These are phyloP conservation scores for Chrysolina americana DNA, from an alignment of 2,888 invertebrate species.

Conservation along the genomic window DNA sequence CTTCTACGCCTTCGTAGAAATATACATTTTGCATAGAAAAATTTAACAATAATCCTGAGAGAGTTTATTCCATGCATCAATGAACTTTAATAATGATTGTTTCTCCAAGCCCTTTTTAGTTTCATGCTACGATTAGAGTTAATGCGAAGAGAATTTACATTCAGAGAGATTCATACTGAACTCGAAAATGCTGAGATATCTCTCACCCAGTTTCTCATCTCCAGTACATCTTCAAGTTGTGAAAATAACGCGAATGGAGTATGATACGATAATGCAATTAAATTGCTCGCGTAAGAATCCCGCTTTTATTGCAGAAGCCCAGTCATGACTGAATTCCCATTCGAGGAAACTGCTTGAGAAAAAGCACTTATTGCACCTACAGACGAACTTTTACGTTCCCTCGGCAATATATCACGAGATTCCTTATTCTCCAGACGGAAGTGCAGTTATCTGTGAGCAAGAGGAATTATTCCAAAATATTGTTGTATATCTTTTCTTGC, in stretches of 20 bases:
- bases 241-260: conserved; percentile 58
- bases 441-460: neutral
- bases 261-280: conserved; percentile 59
- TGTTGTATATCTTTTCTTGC: too few species aligned
- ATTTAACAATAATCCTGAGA: too few species aligned
- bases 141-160: neutral
- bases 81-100: too few species aligned
- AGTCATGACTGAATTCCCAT: conserved; percentile 59
- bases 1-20: too few species aligned
- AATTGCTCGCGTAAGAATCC: conserved; percentile 61
- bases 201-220: conserved; percentile 8
- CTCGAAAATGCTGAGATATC: neutral
- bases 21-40: too few species aligned
- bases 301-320: conserved; percentile 57
- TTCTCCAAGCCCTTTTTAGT: too few species aligned
- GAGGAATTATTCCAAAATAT: neutral
- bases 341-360: conserved; percentile 53
- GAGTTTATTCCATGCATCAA: too few species aligned
- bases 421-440: conserved; percentile 7
- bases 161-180: neutral
- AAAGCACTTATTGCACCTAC: conserved; percentile 58
- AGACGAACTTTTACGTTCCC: conserved; percentile 32
- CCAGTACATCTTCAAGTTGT: conserved; percentile 53
- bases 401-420: conserved; percentile 49
- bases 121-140: neutral